Base-by-base conservation (phyloP, 1,140 invertebrate species). In the Heliconius eleuchia region DNA sequence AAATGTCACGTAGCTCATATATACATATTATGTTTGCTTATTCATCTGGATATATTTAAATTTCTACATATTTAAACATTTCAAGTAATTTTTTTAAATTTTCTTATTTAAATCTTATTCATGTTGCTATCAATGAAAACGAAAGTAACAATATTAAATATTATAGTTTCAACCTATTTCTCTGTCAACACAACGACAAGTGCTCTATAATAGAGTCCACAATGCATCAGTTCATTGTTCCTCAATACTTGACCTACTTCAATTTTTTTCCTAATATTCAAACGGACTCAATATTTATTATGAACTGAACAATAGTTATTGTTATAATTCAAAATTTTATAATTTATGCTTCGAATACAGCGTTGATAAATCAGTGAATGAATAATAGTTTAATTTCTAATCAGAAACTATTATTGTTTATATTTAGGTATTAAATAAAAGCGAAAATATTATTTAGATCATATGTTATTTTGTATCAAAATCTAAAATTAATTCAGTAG, bases 161-260 rank as follows among this genome's bases (percentile, higher is more conserved):
- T 77, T 19, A 42, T 34, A 30, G 42, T 71, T 77, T 57, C 34
- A 19, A 77, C 75, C 66, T 77, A 77, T 71, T 77, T 77, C 34
- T 71, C 27, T 71, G 27, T 52, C n/a, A n/a, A 19, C 71, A 19
- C 18, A 72, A 72, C 42, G 66, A 30, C 16, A 71, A 46, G 34
- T 60, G 34, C 74, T 76, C 50, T 77, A 60, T 77, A 66, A 71
- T 37, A 77, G 60, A 77, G 66, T 30, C 23, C 23, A 66, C 60
- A 66, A 66, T 66, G 60, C 60, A 60, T 27, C n/a, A 66, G 60
- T 30, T 66, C 60, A 66, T 30, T 66, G 60, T 66, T 66, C 60
- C 13, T 30, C 13, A 30, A 5, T 66, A 23, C 34, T 77, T 77
- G 57, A 77, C 66, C 75, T 77, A 77, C 66, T 77, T 71, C 8